Base-by-base conservation (phyloP, 2,888 invertebrate genomes). In the Penaeus monodon region DNA sequence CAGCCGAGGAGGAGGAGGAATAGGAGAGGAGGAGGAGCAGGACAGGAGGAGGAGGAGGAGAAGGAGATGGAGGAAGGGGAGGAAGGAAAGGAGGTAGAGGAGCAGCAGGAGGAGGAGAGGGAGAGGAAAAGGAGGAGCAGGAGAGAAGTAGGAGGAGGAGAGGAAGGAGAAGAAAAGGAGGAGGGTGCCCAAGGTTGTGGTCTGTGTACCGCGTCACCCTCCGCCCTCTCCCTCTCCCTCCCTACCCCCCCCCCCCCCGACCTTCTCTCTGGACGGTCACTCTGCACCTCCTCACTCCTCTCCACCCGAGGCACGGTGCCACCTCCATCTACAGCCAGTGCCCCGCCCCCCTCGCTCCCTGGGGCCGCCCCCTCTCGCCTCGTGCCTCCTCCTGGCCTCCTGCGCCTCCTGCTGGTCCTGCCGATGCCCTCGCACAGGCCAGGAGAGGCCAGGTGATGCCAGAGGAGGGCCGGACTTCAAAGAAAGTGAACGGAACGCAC, bases 401-500 rank as follows among this genome's bases (percentile, higher is more conserved):
- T n/a, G 44, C 20, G 17, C 63, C 14, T 57, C n/a, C 70, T 49
- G 22, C 22, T 68, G 57, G 20, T 20, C 20, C 27, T 27, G 29
- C 49, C n/a, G 8, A 22, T 20, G 70, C 29, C 38, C 6, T 22
- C 44, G 29, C 38, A 14, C 44, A 76, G 29, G 74, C 57, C 49
- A 17, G 33, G 33, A 33, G 70, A 70, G 70, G 38, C 70, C 22
- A 29, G 20, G 76, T 27, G 22, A 22, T 33, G 64, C 73, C 24
- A 74, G 22, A 44, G 73, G 74, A 29, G 4, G 29, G 44, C 66
- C 83, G 76, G 65, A 84, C 63, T 44, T 84, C 83, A 84, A 77
- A 84, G 84, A 84, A 78, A 84, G 66, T 65, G 77, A 78, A 78
- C 84, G 84, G 77, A 84, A 66, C 76, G 76, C 76, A 76, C 76